Conservation (phyloP, 2,113 vertebrate genomes). For the Chlamydotis undulata region DNA sequence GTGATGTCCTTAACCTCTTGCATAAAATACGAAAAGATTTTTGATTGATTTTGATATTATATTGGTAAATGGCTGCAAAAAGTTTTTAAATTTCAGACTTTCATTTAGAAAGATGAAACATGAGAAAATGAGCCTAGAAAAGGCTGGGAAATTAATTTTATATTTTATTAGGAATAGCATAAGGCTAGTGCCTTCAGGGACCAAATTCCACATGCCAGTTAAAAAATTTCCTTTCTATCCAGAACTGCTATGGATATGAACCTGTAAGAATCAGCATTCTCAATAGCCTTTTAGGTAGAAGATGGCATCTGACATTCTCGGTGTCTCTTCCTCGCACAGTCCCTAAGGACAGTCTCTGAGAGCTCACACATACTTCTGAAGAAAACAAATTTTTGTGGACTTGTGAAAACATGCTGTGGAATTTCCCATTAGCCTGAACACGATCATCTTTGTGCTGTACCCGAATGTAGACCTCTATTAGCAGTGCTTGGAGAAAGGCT, state of each 20-base stretch:
- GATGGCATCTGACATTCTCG: background rate
- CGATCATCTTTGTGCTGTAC: background rate
- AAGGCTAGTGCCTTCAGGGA: background rate
- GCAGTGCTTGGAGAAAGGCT: background rate
- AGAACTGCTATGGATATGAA: background rate
- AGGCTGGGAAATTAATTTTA: background rate
- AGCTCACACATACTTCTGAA: background rate
- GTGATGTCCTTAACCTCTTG: background rate
- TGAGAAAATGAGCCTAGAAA: background rate
- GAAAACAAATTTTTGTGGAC: background rate
- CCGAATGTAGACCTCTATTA: background rate
- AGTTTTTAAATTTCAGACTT: background rate
- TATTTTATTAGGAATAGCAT: background rate
- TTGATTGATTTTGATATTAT: background rate
- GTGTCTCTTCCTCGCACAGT: background rate
- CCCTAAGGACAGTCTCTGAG: background rate
- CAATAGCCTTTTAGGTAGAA: background rate
- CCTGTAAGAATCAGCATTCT: background rate
- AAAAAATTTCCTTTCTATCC: background rate
- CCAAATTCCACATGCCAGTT: background rate
- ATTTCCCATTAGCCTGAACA: background rate
- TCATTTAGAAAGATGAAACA: background rate
- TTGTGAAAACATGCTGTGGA: background rate
- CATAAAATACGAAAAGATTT: background rate
- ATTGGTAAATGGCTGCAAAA: background rate